These are phyloP conservation scores for Acanthococcus lagerstroemiae DNA, from an alignment of 2,888 invertebrate species.

Conservation along the genomic window DNA sequence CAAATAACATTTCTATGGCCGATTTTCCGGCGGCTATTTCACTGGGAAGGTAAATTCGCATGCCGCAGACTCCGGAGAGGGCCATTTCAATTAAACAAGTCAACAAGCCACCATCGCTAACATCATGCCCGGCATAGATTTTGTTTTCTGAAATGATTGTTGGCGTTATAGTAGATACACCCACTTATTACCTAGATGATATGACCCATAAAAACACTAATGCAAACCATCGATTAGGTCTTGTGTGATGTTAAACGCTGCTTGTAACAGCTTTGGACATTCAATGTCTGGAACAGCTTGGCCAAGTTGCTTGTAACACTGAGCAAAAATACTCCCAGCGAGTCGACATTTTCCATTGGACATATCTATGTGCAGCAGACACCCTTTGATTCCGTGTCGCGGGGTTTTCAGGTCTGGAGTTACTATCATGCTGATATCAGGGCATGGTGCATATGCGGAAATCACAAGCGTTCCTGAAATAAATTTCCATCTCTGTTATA, in stretches of 20 bases:
- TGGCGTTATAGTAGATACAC: background rate
- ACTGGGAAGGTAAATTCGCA: conserved; percentile 45
- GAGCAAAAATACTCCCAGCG: conserved; percentile 88
- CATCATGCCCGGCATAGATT: conserved; percentile 79
- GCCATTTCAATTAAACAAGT: conserved; percentile 89
- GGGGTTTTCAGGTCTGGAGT: conserved; percentile 85
- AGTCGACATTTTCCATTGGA: conserved; percentile 63
- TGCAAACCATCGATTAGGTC: conserved; percentile 58
- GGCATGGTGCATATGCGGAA: conserved; percentile 93
- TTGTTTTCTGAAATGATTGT: conserved; percentile 48
- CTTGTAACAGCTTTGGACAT: conserved; percentile 53
- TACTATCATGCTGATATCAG: conserved; percentile 68
- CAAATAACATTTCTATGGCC: conserved; percentile 55
- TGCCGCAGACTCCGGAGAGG: conserved; percentile 80
- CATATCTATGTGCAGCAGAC: conserved; percentile 49
- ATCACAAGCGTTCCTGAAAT: conserved; percentile 76
- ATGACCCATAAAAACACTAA: background rate
- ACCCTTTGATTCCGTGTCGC: conserved; percentile 39
- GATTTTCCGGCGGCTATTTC: conserved; percentile 44
- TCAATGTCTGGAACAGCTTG: conserved; percentile 71
- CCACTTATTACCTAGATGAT: too few species aligned
- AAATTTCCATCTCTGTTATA: background rate
- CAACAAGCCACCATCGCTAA: conserved; percentile 92
- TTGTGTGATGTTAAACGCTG: conserved; percentile 77
- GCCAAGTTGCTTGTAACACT: conserved; percentile 78